A percentile compares a stretch with the other conserved stretches of the same genome.
phyloP scores from a whole-genome alignment of 2,113 vertebrate genomes.

The Leptosomus discolor region DNA sequence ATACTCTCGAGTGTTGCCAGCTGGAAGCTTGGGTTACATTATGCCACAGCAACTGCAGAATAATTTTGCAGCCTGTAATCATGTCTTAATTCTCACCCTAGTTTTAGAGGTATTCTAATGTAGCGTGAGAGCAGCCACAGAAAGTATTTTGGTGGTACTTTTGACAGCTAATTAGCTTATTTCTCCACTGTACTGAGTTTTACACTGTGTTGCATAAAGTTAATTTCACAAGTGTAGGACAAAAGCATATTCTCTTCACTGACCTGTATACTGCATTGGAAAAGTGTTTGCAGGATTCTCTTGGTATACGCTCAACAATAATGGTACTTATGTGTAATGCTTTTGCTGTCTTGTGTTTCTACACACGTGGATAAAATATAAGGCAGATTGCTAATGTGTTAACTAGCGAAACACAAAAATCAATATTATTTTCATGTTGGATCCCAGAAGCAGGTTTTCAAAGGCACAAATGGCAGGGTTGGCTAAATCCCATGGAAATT shows the following conservation, averaged over 20 bases:
- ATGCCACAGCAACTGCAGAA: background rate
- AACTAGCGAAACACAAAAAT: background rate
- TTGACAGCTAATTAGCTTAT: background rate
- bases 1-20: background rate
- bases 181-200: background rate
- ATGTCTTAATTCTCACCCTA: background rate
- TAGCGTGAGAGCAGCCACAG: background rate
- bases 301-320: background rate
- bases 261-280: background rate
- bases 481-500: background rate
- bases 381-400: background rate
- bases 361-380: background rate
- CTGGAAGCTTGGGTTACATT: background rate
- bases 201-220: background rate
- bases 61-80: background rate
- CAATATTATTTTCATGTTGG: background rate
- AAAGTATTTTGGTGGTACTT: background rate
- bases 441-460: background rate
- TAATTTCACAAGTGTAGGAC: background rate
- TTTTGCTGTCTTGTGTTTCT: background rate
- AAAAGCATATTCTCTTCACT: background rate
- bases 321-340: background rate
- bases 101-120: background rate
- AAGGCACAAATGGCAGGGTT: background rate
- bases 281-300: background rate